Evolutionary conservation across 2,113 vertebrate species (phyloP).

Genomic region (Vulpes ferrilata): DNA sequence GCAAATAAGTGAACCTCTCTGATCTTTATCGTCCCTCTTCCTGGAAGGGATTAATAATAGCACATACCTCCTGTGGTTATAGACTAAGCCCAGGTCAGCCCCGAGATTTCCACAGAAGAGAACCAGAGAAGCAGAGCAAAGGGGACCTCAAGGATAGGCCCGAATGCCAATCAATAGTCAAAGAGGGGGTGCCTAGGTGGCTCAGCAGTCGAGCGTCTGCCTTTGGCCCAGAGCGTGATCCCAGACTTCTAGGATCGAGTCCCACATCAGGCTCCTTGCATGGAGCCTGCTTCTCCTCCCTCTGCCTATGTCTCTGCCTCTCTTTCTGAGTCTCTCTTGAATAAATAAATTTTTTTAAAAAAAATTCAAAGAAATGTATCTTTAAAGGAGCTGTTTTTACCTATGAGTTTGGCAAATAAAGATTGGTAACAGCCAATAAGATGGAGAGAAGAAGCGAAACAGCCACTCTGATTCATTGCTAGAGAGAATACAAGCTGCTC

Average conservation of each 20-base stretch:
- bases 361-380: not conserved
- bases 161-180: not conserved
- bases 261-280: too few relatives aligned
- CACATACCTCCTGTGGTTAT: not conserved
- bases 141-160: not conserved
- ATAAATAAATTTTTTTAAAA: too few relatives aligned
- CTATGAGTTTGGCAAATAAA: not conserved
- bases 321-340: too few relatives aligned
- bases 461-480: constrained; percentile 32
- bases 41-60: not conserved
- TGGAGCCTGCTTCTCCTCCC: too few relatives aligned
- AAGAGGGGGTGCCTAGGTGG: not conserved
- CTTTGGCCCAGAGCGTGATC: too few relatives aligned
- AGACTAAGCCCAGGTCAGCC: not conserved
- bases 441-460: not conserved
- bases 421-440: not conserved
- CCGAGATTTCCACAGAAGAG: not conserved
- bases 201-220: too few relatives aligned
- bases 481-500: constrained; percentile 7
- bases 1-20: not conserved
- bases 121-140: not conserved
- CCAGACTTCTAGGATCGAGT: too few relatives aligned
- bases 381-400: not conserved
- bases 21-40: not conserved
- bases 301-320: too few relatives aligned